Evolutionary conservation across 1,140 invertebrate species (phyloP).

Genomic region (Mesaphorura yosii): DNA sequence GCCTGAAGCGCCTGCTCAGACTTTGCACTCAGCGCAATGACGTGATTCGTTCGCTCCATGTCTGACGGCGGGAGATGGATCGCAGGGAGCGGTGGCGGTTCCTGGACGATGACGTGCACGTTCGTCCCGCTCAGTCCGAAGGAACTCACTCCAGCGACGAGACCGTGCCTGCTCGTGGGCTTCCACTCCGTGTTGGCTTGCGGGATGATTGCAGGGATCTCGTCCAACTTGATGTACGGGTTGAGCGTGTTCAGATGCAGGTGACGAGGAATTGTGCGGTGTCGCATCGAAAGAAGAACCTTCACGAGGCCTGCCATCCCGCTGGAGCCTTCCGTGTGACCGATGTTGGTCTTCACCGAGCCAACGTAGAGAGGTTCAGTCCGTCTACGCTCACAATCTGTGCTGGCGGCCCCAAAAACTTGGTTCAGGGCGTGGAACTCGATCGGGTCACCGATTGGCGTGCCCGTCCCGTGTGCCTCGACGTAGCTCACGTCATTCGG

Average conservation of each 20-base stretch:
- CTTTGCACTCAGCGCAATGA: conserved; percentile 10
- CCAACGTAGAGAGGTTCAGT: conserved; percentile 42
- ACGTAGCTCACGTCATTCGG: conserved; percentile 42
- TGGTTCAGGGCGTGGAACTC: conserved; percentile 39
- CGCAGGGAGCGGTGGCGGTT: background rate
- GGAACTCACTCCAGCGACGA: conserved; percentile 12
- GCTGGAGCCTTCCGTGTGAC: conserved; percentile 45
- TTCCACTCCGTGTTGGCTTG: background rate
- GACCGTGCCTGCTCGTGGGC: background rate
- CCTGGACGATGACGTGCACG: conserved; percentile 21
- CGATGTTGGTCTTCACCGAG: conserved; percentile 50
- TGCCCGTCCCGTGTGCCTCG: conserved; percentile 51
- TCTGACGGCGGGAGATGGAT: background rate
- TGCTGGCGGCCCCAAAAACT: conserved; percentile 37
- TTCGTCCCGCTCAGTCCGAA: conserved; percentile 22
- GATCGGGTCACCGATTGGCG: conserved; percentile 35
- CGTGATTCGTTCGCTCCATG: background rate
- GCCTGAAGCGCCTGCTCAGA: conserved; percentile 11
- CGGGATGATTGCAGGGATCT: conserved; percentile 12
- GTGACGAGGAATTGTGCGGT: conserved; percentile 8
- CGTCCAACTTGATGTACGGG: conserved; percentile 5
- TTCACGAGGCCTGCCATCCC: conserved; percentile 14
- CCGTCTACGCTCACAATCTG: conserved; percentile 17
- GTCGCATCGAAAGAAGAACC: conserved; percentile 2
- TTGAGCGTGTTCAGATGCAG: conserved; percentile 7